A percentile compares a stretch with the other conserved stretches of the same genome.
Evolutionary conservation across 2,113 vertebrate genomes (phyloP).

Genomic region (Cinclus cinclus): DNA sequence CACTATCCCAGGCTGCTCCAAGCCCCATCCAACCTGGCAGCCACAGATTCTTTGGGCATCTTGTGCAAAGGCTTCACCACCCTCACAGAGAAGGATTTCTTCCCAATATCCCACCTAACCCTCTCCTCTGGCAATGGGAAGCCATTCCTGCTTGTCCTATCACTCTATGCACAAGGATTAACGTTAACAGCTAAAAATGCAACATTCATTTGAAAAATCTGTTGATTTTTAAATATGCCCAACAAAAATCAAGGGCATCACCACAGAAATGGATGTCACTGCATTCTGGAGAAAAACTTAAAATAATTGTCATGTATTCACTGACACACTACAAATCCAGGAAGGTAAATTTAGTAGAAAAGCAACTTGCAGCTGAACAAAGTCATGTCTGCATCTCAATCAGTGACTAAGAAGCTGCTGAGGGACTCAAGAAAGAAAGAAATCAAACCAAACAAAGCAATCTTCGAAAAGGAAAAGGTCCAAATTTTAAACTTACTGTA

Average conservation of each 20-base stretch:
- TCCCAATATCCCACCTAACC: neutral
- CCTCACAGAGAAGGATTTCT: neutral
- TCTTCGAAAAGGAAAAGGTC: neutral
- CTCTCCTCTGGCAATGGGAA: neutral
- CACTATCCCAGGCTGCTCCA: neutral
- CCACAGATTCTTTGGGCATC: neutral
- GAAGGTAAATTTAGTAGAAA: neutral
- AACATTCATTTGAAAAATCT: neutral
- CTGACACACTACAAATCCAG: neutral
- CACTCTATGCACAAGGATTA: neutral
- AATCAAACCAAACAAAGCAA: neutral
- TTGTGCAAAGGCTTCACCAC: neutral
- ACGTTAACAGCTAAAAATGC: neutral
- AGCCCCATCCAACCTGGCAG: neutral
- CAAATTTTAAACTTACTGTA: constrained; percentile 79
- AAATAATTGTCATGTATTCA: neutral
- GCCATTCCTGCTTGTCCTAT: neutral
- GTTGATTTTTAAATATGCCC: neutral
- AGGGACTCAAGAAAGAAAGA: neutral
- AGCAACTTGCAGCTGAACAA: neutral
- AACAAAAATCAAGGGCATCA: neutral
- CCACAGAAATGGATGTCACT: neutral
- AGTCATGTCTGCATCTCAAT: neutral
- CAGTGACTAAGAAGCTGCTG: neutral
- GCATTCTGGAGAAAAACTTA: neutral